Percentiles rank a stretch among this genome's conserved stretches.
Conservation (phyloP, 2,888 invertebrate genomes). For the Kryphioiulus occultus region DNA sequence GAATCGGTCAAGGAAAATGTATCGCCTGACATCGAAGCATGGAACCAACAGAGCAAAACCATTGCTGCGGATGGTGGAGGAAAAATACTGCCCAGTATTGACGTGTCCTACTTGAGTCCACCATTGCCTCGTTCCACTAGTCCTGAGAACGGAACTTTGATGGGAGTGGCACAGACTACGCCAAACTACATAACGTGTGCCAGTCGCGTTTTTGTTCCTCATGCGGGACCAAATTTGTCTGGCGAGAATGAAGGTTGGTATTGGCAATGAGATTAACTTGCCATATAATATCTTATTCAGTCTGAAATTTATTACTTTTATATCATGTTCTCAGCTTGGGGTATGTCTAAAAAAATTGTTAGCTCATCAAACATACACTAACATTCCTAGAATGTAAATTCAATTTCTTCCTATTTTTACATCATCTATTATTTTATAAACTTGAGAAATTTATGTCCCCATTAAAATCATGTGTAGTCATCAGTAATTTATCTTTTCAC, state of each 20-base stretch:
- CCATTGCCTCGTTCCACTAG: slow-evolving; percentile 33
- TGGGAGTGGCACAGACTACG: background rate
- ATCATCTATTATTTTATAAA: no score
- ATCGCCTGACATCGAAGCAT: slow-evolving; percentile 21
- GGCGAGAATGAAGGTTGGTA: slow-evolving; percentile 43
- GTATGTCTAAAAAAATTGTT: no score
- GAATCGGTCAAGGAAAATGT: slow-evolving; percentile 53
- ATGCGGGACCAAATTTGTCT: background rate
- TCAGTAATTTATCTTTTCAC: no score
- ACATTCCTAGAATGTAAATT: no score
- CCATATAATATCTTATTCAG: no score
- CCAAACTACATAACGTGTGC: slow-evolving; percentile 12
- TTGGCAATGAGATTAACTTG: background rate
- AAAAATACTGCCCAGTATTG: background rate
- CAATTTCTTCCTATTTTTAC: no score
- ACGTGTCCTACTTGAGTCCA: background rate
- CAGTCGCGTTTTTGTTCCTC: slow-evolving; percentile 48
- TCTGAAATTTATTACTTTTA: no score
- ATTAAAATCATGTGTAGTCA: no score
- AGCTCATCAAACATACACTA: no score
- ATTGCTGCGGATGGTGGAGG: background rate
- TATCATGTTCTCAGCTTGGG: no score
- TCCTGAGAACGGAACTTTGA: slow-evolving; percentile 33
- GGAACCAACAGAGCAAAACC: background rate
- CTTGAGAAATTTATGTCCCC: no score